Base-by-base conservation (phyloP, 2,797 vertebrate species). In the Diglossa cyanea region DNA sequence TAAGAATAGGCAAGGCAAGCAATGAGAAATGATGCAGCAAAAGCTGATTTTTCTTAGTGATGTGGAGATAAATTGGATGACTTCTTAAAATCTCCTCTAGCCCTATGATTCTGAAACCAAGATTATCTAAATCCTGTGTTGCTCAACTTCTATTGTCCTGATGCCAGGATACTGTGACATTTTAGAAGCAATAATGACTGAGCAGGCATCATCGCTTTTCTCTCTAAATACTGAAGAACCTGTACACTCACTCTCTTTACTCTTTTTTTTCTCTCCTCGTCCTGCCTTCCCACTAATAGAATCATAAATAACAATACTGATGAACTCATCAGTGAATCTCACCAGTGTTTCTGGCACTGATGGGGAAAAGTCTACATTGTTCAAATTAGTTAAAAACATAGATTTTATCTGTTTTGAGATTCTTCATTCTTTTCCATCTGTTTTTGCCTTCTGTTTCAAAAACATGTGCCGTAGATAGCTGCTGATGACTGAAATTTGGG, bases 51-150 rank as follows among this genome's bases (percentile, higher is more conserved):
- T 87, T 75, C 37, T 74, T 48, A 73, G 51, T 4, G 13, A 63
- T 70, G 6, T 7, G 4, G 45, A 74, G 35, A 42, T 84, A 79
- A 92, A 75, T 61, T 75, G 50, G 39, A 78, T 78, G 78, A 77
- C 35, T 16, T 68, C 73, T 50, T 84, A 40, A 81, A 90, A 78
- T 75, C n/a, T 88, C 45, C 37, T 88, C 13, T 23, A 66, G 4
- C 17, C 33, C 15, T 78, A 17, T 78, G 70, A 68, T 86, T 92
- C 54, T 81, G 73, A 88, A 75, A 93, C 58, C 75, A 61, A 55
- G 67, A 81, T 92, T 94, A 82, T 66, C 62, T 81, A 76, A 92
- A 86, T 81, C 40, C 60, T 76, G 17, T 47, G 37, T 80, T 74
- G 68, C 42, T 94, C 68, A 92, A 10, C 26, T 83, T 88, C 45